Evolutionary conservation across 2,113 vertebrate species (phyloP), one percentile per base, ranked within the genome.

Genomic region (Prunella himalayana): DNA sequence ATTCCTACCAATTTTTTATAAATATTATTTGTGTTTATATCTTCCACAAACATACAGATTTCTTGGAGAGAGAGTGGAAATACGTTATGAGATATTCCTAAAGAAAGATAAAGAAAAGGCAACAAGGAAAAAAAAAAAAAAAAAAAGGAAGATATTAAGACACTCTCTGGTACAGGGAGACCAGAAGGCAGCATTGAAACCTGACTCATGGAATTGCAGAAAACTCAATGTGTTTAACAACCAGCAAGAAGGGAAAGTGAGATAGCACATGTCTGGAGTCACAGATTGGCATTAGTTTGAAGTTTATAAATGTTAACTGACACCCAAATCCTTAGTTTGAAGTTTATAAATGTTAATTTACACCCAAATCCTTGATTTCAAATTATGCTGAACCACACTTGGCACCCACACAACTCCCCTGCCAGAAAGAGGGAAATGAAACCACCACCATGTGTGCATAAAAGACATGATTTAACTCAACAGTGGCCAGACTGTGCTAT

Each of bases 71-170:
- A 37, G 54, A 60, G 18, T 37, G 27, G 28, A 60, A 75, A 71
- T 23, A 79, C 6, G 15, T n/a, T 25, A 64, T 25, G 33, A 39
- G 21, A 10, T 21, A 17, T 56, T 78, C 44, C 10, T 41, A 45
- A 68, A n/a, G 8, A 64, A 24, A 56, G 11, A 37, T 15, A 60
- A 37, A 51, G 13, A 56, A 44, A 44, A 65, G 2, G 16, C 0
- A 0, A 73, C 5, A 23, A 24, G 2, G 0, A 14, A 53, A 14
- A 53, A n/a, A 23, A 42, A 39, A 16, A 41, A 17, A 49, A 42
- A 42, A 39, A 28, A 53, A 33, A 39, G 5, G 5, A 51, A 35
- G 15, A 9, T 37, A 47, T 13, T 56, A 31, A 75, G 41, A 59
- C 27, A 37, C 33, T 69, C 45, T n/a, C 28, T 60, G n/a, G 41